Percentiles rank a stretch among this genome's conserved stretches.
phyloP scores from a whole-genome alignment of 1,140 invertebrate genomes.

The Aphelinus atriplicis region DNA sequence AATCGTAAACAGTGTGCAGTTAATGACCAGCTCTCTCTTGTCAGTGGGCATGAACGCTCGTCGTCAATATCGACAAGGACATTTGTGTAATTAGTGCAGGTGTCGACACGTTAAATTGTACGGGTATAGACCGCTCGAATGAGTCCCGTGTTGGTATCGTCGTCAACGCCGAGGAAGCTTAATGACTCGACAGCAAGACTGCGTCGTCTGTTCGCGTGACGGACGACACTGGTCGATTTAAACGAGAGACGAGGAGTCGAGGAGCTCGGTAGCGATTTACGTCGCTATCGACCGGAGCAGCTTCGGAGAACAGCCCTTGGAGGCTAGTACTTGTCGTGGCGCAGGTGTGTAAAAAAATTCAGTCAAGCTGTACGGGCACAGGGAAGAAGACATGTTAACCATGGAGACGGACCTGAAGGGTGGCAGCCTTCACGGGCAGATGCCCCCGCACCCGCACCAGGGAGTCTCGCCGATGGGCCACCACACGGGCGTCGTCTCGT shows the following conservation, averaged over 20 bases:
- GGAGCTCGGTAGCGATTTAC: background rate
- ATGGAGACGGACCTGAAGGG: constrained; percentile 90
- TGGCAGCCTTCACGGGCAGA: constrained; percentile 81
- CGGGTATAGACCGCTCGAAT: constrained; percentile 6
- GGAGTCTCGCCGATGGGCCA: constrained; percentile 68
- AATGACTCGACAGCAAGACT: constrained; percentile 28
- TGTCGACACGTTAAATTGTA: too few species aligned
- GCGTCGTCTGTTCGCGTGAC: constrained; percentile 24
- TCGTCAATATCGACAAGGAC: too few species aligned
- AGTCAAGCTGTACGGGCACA: constrained; percentile 76
- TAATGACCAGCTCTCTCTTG: background rate
- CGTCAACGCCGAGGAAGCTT: constrained; percentile 2
- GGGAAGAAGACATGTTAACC: constrained; percentile 83
- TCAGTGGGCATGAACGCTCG: constrained; percentile 15
- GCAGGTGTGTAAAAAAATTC: constrained; percentile 52
- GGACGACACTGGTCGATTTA: background rate
- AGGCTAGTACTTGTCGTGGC: constrained; percentile 36
- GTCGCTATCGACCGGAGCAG: too few species aligned
- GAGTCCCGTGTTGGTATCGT: constrained; percentile 16
- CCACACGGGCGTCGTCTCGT: constrained; percentile 67
- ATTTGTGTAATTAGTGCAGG: background rate
- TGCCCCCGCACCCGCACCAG: constrained; percentile 77
- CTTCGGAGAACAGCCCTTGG: background rate
- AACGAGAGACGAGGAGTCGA: background rate
- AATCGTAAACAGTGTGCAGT: background rate